phyloP scores from a whole-genome alignment of 2,888 invertebrate species.

The Liopterus haemorrhoidalis region DNA sequence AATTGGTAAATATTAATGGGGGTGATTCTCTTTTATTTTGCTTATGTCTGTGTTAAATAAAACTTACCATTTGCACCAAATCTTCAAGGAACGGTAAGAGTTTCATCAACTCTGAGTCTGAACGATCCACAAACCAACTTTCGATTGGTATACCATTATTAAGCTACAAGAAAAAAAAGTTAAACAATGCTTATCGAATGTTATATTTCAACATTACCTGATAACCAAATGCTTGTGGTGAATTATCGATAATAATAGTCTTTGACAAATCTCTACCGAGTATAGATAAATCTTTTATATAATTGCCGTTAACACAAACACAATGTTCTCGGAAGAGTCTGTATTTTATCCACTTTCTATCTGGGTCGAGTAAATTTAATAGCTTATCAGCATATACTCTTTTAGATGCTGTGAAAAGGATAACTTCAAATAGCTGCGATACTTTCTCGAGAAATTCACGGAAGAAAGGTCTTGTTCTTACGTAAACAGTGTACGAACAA shows the following conservation, averaged over 20 bases:
- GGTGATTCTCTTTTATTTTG: not conserved
- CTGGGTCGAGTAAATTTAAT: conserved; percentile 84
- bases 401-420: conserved; percentile 93
- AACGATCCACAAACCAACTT: conserved; percentile 91
- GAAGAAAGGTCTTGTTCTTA: conserved; percentile 85
- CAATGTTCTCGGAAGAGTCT: conserved; percentile 93
- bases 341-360: conserved; percentile 82
- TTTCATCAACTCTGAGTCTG: conserved; percentile 84
- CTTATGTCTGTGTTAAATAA: not conserved
- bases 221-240: conserved; percentile 90
- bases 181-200: too few relatives aligned
- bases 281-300: conserved; percentile 91
- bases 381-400: conserved; percentile 91
- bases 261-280: conserved; percentile 85
- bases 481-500: conserved; percentile 76
- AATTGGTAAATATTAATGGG: not conserved
- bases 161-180: conserved; percentile 53
- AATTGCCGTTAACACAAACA: conserved; percentile 90
- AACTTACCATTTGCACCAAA: conserved; percentile 68
- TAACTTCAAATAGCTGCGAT: conserved; percentile 83
- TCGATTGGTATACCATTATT: conserved; percentile 97
- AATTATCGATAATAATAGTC: conserved; percentile 83
- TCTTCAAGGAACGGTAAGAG: conserved; percentile 86
- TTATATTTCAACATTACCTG: conserved; percentile 62
- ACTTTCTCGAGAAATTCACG: conserved; percentile 84